Percentiles rank a stretch among this genome's conserved stretches.
phyloP scores from a whole-genome alignment of 2,888 invertebrate species.

The Nomada fabriciana region DNA sequence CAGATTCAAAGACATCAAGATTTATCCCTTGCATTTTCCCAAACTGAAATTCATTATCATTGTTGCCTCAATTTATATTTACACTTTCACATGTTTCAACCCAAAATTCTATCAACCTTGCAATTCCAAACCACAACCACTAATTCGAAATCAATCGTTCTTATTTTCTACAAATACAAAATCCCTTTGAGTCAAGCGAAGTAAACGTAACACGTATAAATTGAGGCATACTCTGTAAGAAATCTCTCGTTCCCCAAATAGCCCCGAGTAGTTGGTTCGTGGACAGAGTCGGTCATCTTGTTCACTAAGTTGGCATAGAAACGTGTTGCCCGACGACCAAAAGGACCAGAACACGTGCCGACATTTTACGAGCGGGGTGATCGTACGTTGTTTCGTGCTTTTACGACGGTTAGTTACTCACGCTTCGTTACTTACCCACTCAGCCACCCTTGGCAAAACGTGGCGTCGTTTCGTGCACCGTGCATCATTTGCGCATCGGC shows the following conservation, averaged over 20 bases:
- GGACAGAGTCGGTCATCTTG: slow-evolving; percentile 25
- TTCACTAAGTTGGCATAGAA: slow-evolving; percentile 43
- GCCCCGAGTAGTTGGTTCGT: background rate
- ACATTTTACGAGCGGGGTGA: slow-evolving; percentile 68
- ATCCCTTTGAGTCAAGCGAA: too few relatives aligned
- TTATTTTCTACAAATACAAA: too few relatives aligned
- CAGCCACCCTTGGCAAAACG: slow-evolving; percentile 51
- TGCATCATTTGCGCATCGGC: slow-evolving; percentile 38
- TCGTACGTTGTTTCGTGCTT: slow-evolving; percentile 70
- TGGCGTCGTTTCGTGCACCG: slow-evolving; percentile 41
- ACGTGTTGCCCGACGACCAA: slow-evolving; percentile 16
- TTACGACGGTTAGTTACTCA: slow-evolving; percentile 70
- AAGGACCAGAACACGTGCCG: slow-evolving; percentile 64
- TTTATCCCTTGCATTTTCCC: too few relatives aligned
- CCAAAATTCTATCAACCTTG: too few relatives aligned
- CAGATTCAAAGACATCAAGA: too few relatives aligned
- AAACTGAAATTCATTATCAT: too few relatives aligned
- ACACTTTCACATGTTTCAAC: too few relatives aligned
- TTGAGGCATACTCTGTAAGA: background rate
- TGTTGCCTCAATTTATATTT: too few relatives aligned
- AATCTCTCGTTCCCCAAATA: background rate
- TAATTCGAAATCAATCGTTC: too few relatives aligned
- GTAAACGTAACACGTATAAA: too few relatives aligned
- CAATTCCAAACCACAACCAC: too few relatives aligned
- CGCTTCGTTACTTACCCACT: slow-evolving; percentile 66